phyloP scores from a whole-genome alignment of 2,888 invertebrate species.

The Creontiades dilutus region DNA sequence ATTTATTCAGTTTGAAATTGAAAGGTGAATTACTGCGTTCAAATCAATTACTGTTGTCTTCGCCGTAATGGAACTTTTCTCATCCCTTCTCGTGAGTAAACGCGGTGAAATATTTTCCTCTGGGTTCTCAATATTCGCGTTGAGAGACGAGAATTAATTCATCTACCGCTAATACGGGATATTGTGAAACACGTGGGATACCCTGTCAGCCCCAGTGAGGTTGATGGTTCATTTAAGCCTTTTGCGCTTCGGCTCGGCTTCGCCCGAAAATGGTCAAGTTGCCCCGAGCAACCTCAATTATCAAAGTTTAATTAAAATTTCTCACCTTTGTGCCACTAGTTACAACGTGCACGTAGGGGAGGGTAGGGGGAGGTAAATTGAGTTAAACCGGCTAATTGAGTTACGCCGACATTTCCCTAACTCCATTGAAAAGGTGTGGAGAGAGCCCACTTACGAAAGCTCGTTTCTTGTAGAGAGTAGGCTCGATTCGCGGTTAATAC shows the following conservation, averaged over 20 bases:
- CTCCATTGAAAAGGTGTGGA: conserved; percentile 2
- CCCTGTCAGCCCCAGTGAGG: too few species aligned
- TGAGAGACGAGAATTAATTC: too few species aligned
- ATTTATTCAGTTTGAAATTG: too few species aligned
- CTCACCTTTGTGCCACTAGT: conserved; percentile 27
- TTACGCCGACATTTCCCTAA: conserved; percentile 26
- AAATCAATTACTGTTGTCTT: too few species aligned
- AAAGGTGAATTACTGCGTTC: too few species aligned
- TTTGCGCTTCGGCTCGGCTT: not conserved
- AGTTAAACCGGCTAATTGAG: conserved; percentile 29
- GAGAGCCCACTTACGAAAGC: not conserved
- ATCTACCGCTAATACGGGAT: too few species aligned
- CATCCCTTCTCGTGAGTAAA: too few species aligned
- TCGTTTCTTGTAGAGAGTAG: conserved; percentile 1
- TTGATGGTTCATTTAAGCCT: too few species aligned
- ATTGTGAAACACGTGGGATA: too few species aligned
- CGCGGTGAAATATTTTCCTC: too few species aligned
- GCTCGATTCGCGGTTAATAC: conserved; percentile 6
- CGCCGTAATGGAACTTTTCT: too few species aligned
- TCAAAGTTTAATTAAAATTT: conserved; percentile 31
- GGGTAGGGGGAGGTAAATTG: not conserved
- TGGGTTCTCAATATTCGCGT: too few species aligned
- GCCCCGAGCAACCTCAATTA: not conserved
- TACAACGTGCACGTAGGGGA: not conserved
- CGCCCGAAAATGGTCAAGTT: not conserved